A percentile compares a stretch with the other conserved stretches of the same genome.
phyloP scores from a whole-genome alignment of 2,888 invertebrate species.

The Macropis europaea region DNA sequence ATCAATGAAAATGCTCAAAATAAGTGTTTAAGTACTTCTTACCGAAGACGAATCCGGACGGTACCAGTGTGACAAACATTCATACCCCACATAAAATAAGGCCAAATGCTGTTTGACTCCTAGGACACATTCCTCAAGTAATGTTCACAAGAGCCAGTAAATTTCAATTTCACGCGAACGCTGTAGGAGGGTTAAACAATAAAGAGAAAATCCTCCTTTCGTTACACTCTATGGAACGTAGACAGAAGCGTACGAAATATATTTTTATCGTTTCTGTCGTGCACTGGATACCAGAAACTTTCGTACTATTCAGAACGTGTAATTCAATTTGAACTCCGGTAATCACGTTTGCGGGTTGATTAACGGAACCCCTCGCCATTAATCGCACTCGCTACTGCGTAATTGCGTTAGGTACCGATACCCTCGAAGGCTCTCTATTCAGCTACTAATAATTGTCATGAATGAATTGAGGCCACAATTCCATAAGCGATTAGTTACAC shows the following conservation, averaged over 20 bases:
- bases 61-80: too few species aligned
- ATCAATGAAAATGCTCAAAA: too few species aligned
- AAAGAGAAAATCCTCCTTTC: not conserved
- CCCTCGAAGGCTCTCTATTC: constrained; percentile 32
- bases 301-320: constrained; percentile 34
- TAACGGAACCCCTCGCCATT: constrained; percentile 40
- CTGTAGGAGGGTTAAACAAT: too few species aligned
- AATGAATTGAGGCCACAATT: constrained; percentile 22
- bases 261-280: constrained; percentile 15
- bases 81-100: too few species aligned
- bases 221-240: not conserved
- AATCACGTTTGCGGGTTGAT: constrained; percentile 46
- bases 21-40: too few species aligned
- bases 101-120: too few species aligned
- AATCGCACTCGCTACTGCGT: constrained; percentile 37
- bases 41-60: too few species aligned
- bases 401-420: constrained; percentile 44
- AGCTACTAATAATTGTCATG: constrained; percentile 30
- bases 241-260: not conserved
- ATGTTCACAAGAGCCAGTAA: too few species aligned
- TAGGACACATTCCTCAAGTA: too few species aligned
- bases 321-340: constrained; percentile 42
- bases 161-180: too few species aligned
- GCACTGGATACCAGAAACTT: constrained; percentile 22
- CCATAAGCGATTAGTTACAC: not conserved